Base-by-base conservation (phyloP, 1,140 invertebrate species). In the Argopecten irradians region DNA sequence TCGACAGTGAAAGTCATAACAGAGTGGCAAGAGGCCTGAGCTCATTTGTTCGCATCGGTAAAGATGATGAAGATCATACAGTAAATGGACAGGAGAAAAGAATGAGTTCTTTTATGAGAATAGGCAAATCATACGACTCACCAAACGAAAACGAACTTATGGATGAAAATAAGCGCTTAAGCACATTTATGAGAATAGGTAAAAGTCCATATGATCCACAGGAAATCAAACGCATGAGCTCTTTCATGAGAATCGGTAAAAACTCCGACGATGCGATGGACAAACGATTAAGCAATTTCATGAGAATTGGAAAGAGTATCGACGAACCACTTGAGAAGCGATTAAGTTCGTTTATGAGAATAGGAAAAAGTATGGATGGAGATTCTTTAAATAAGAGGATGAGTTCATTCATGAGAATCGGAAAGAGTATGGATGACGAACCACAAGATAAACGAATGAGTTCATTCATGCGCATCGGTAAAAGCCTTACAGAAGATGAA, bases 161-260 rank as follows among this genome's bases (percentile, higher is more conserved):
- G 55, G 55, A 71, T n/a, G 55, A 71, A 84, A 43, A 85, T n/a
- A 90, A 90, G 82, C 71, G 89, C 8, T 19, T 35, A 32, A 86
- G 86, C 35, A 86, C 87, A 2, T 90, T 90, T 86, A 39, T 90
- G 33, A 85, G 90, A 36, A 90, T 90, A 32, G 90, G 90, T 7
- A 90, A 87, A 90, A 84, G 84, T 83, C 13, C 46, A 35, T 35
- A 82, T 83, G 32, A 71, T 39, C 34, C 41, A 5, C n/a, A 41
- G 28, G 83, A 87, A 85, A 22, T 14, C 28, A 90, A 90, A 85
- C 84, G 83, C 11, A 28, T 71, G 14, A 90, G 89, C 55, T 85
- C 84, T 35, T 90, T 90, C 83, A 82, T 90, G 14, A 85, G 89
- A 22, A 90, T 90, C 28, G 89, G 89, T 9, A 90, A 85, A 86